Conservation (phyloP, 30 jellyfish, hydroid and myxozoan genomes). For the Mastigias papua region DNA sequence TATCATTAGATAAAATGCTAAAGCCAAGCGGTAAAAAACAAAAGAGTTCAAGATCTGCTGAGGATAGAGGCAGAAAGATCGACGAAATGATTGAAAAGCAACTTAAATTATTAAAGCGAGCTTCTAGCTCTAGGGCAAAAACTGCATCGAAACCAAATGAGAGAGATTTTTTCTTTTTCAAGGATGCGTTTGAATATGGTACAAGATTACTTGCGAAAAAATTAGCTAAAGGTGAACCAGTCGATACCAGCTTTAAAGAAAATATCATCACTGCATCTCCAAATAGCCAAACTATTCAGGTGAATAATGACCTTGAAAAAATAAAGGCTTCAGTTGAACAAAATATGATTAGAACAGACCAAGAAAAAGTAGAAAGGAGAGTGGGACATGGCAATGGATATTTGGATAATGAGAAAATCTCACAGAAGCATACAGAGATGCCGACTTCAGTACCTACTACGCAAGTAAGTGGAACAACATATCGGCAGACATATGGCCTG, state of each 20-base stretch:
- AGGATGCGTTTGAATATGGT: conserved; percentile 61
- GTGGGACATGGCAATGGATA: neutral
- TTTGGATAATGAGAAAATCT: too few relatives aligned
- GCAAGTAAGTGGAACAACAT: neutral
- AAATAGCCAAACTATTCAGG: neutral
- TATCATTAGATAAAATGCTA: neutral
- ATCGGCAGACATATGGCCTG: neutral
- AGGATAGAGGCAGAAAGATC: neutral
- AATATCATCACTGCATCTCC: conserved; percentile 16
- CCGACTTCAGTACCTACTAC: neutral
- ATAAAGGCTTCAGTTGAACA: conserved; percentile 6
- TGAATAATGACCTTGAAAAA: conserved; percentile 25
- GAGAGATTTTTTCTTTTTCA: conserved; percentile 39
- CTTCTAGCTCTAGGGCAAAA: neutral
- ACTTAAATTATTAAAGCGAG: neutral
- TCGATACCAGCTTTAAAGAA: neutral
- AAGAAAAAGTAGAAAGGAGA: neutral
- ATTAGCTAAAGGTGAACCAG: neutral
- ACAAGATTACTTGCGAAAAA: conserved; percentile 22
- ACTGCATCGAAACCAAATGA: conserved; percentile 17
- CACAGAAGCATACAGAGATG: neutral
- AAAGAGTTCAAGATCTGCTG: conserved; percentile 13
- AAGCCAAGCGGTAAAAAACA: neutral
- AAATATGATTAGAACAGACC: neutral
- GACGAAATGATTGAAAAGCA: neutral